Evolutionary conservation across 2,113 vertebrate species (phyloP).

Genomic region (Bubo bubo): DNA sequence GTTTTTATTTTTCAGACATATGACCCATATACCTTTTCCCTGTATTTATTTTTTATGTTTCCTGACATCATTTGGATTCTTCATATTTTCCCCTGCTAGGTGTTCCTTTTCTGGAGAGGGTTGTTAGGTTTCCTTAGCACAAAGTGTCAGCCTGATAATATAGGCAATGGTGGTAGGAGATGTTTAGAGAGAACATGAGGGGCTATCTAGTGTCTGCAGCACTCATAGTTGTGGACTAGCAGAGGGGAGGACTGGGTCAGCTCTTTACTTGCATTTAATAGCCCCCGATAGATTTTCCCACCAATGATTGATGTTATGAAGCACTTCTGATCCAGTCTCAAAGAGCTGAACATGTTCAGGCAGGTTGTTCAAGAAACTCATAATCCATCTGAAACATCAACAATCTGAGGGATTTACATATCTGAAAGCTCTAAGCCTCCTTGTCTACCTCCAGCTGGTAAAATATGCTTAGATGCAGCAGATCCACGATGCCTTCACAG

Average conservation of each 20-base stretch:
- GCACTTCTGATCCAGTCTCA: background rate
- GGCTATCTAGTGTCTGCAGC: background rate
- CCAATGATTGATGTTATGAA: background rate
- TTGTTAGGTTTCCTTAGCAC: background rate
- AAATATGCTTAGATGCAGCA: background rate
- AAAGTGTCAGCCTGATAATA: background rate
- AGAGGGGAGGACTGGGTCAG: background rate
- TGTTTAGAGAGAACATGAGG: background rate
- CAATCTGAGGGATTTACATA: background rate
- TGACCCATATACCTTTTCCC: background rate
- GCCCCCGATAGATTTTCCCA: background rate
- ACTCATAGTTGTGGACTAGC: background rate
- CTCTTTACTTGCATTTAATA: background rate
- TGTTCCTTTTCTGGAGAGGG: background rate
- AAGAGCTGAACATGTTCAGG: background rate
- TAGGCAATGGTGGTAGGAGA: background rate
- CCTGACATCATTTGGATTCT: background rate
- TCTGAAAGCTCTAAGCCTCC: background rate
- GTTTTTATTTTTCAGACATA: background rate
- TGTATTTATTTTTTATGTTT: background rate
- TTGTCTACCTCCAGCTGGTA: background rate
- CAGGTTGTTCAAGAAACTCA: background rate
- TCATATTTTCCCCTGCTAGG: background rate
- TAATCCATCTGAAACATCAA: background rate
- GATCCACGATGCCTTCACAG: background rate